phyloP scores from a whole-genome alignment of 2,797 vertebrate genomes.

The Chaenodraco wilsoni region DNA sequence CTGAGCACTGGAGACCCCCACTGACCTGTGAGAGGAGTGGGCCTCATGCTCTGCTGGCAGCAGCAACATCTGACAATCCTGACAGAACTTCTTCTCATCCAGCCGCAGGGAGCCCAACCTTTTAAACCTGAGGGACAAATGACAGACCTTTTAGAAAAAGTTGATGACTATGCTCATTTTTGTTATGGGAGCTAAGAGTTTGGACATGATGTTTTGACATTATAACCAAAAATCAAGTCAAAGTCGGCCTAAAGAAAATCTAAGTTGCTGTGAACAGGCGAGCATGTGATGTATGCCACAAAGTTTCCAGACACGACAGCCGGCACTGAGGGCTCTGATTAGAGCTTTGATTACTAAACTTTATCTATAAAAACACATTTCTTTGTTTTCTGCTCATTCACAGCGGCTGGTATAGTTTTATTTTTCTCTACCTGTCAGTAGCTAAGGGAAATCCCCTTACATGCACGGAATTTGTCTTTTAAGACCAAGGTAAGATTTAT shows the following conservation, averaged over 20 bases:
- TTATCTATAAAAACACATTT: not conserved
- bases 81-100: conserved; percentile 88
- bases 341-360: not conserved
- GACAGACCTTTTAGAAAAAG: not conserved
- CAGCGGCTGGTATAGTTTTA: not conserved
- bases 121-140: conserved; percentile 82
- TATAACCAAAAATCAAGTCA: not conserved
- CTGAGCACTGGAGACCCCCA: conserved; percentile 77
- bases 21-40: conserved; percentile 80
- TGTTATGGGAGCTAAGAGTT: not conserved
- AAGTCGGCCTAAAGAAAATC: not conserved
- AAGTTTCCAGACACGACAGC: not conserved
- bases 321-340: not conserved
- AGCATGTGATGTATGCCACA: not conserved
- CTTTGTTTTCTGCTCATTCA: not conserved
- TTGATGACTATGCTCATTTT: not conserved
- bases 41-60: conserved; percentile 81
- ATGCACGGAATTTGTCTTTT: not conserved
- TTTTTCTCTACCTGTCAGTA: not conserved
- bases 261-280: not conserved
- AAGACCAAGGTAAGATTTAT: too few species aligned
- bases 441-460: not conserved
- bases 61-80: conserved; percentile 89
- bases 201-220: not conserved
- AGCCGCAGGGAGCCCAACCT: conserved; percentile 81